Evolutionary conservation across 2,797 vertebrate species (phyloP).

Genomic region (Glyptemys insculpta): DNA sequence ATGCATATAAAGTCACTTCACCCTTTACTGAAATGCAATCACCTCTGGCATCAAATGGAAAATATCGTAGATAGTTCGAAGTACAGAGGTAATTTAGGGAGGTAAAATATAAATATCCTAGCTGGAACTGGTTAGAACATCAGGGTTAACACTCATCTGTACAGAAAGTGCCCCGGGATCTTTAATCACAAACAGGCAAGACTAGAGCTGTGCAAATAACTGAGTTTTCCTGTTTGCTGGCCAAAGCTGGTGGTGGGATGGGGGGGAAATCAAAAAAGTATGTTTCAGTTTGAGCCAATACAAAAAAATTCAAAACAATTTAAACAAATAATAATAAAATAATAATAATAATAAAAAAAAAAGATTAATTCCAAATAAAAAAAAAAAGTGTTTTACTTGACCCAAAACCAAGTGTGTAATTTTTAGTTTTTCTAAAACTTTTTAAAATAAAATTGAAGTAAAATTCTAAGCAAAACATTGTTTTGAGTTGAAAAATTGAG

Average conservation of each 20-base stretch:
- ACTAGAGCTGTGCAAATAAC: neutral
- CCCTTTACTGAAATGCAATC: neutral
- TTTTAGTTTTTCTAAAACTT: neutral
- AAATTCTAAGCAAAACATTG: neutral
- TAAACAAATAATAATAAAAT: neutral
- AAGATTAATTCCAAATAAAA: neutral
- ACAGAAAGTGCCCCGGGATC: rapidly evolving
- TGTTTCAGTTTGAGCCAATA: neutral
- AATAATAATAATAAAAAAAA: neutral
- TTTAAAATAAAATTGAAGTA: neutral
- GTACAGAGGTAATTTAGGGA: neutral
- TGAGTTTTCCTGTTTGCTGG: neutral
- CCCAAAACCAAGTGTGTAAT: neutral
- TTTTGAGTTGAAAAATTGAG: neutral
- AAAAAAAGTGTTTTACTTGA: neutral
- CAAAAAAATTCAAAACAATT: neutral
- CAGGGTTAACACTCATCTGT: neutral
- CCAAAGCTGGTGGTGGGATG: neutral
- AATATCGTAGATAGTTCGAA: neutral
- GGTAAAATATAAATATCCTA: neutral
- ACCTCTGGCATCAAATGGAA: neutral
- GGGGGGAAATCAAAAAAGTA: neutral
- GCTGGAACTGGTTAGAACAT: neutral
- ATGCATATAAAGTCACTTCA: neutral
- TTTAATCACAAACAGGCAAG: neutral